These are phyloP conservation scores for Taenaris catops DNA, from an alignment of 2,888 invertebrate genomes.

Conservation along the genomic window DNA sequence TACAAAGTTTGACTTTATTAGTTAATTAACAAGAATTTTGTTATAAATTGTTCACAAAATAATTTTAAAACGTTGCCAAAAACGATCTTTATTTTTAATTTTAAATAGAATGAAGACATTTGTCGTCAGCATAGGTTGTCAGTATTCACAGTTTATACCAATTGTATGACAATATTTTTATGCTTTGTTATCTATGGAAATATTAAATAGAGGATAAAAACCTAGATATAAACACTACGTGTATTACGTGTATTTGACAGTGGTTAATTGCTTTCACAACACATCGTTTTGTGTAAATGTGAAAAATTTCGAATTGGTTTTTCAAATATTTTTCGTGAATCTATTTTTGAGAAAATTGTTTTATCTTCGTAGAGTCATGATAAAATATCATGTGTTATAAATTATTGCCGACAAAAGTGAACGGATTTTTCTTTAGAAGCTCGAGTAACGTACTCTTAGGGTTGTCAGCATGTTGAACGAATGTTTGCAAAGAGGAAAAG, in stretches of 20 bases:
- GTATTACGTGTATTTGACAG: too few species aligned
- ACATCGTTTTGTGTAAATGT: conserved; percentile 46
- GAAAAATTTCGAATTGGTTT: conserved; percentile 67
- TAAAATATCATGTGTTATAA: conserved; percentile 71
- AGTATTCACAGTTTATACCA: too few species aligned
- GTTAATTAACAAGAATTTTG: too few species aligned
- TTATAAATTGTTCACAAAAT: too few species aligned
- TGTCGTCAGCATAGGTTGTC: too few species aligned
- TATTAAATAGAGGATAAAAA: too few species aligned
- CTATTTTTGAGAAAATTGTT: conserved; percentile 76
- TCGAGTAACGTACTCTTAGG: conserved; percentile 39
- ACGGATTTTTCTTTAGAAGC: conserved; percentile 49
- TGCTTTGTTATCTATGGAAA: conserved; percentile 3
- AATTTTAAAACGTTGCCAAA: too few species aligned
- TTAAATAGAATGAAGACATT: too few species aligned
- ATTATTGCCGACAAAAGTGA: conserved; percentile 44
- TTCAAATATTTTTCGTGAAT: conserved; percentile 72
- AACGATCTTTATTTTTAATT: too few species aligned
- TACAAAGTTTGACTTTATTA: too few species aligned
- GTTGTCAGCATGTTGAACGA: conserved; percentile 73
- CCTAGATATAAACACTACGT: too few species aligned
- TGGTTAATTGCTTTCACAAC: conserved; percentile 47
- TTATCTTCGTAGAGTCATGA: conserved; percentile 66
- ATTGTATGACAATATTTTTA: too few species aligned
- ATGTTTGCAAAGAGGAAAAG: conserved; percentile 66